These are phyloP conservation scores for Periophthalmodon schlosseri DNA, from an alignment of 2,113 vertebrate genomes.

Conservation along the genomic window DNA sequence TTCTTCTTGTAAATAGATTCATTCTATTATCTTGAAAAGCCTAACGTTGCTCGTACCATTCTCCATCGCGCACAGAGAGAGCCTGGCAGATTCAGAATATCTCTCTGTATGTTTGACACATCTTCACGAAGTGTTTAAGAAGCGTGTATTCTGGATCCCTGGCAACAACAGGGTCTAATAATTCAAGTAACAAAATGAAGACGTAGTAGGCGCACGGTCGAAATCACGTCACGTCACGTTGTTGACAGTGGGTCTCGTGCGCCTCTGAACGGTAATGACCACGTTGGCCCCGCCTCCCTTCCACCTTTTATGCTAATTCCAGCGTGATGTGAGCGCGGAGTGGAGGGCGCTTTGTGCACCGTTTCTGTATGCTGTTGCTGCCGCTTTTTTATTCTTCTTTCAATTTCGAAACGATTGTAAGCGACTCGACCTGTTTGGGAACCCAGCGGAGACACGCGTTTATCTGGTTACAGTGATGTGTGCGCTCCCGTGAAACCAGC, in stretches of 20 bases:
- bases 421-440: constrained; percentile 19
- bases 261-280: constrained; percentile 25
- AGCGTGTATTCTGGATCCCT: no score
- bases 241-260: not conserved
- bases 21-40: no score
- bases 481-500: constrained; percentile 29
- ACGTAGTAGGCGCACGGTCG: no score
- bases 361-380: constrained; percentile 7
- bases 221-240: not conserved
- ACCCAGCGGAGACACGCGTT: constrained; percentile 1
- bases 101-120: no score
- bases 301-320: constrained; percentile 72
- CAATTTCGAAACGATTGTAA: constrained; percentile 29
- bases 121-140: no score
- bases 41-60: no score
- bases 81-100: no score
- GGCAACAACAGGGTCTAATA: no score
- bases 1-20: no score
- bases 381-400: not conserved
- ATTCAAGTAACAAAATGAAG: not conserved
- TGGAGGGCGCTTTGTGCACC: constrained; percentile 18
- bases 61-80: no score
- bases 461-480: constrained; percentile 31
- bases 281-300: constrained; percentile 61
- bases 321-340: constrained; percentile 44